Evolutionary conservation across 1,140 invertebrate species (phyloP).

Genomic region (Drosophila mauritiana): DNA sequence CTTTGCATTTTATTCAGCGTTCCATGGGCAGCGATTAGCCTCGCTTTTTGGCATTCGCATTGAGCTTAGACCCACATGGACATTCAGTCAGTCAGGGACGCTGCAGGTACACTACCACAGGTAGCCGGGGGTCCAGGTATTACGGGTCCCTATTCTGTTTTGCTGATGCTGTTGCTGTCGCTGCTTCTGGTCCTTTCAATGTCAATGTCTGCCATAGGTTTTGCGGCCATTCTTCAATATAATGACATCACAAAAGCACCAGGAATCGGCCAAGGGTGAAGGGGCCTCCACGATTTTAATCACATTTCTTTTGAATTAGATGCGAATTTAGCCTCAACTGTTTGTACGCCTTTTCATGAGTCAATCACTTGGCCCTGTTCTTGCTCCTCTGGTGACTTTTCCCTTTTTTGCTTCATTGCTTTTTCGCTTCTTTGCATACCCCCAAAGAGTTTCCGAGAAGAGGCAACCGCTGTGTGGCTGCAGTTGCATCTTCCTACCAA

Average conservation of each 20-base stretch:
- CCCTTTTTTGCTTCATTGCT: background rate
- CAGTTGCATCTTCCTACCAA: conserved; percentile 24
- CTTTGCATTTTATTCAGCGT: conserved; percentile 72
- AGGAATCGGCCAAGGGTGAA: conserved; percentile 46
- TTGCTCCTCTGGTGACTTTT: conserved; percentile 12
- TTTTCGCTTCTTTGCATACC: conserved; percentile 17
- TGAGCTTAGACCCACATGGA: conserved; percentile 48
- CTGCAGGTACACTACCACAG: conserved; percentile 16
- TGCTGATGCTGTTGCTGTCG: conserved; percentile 1
- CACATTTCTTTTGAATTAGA: conserved; percentile 83
- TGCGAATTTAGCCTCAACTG: conserved; percentile 67
- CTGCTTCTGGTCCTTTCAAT: conserved; percentile 64
- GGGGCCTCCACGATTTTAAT: conserved; percentile 69
- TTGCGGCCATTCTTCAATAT: conserved; percentile 79
- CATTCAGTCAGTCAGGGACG: conserved; percentile 68
- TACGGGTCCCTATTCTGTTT: background rate
- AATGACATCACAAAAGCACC: conserved; percentile 81
- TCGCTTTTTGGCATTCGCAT: conserved; percentile 76
- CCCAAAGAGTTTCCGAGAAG: conserved; percentile 56
- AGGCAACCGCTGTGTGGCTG: conserved; percentile 22
- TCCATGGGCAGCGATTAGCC: conserved; percentile 75
- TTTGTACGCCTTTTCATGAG: conserved; percentile 70
- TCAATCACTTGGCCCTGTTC: conserved; percentile 60
- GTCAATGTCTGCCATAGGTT: conserved; percentile 69
- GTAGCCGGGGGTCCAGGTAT: conserved; percentile 25